These are phyloP conservation scores for Centropristis striata DNA, from an alignment of 2,113 vertebrate genomes.

Conservation along the genomic window DNA sequence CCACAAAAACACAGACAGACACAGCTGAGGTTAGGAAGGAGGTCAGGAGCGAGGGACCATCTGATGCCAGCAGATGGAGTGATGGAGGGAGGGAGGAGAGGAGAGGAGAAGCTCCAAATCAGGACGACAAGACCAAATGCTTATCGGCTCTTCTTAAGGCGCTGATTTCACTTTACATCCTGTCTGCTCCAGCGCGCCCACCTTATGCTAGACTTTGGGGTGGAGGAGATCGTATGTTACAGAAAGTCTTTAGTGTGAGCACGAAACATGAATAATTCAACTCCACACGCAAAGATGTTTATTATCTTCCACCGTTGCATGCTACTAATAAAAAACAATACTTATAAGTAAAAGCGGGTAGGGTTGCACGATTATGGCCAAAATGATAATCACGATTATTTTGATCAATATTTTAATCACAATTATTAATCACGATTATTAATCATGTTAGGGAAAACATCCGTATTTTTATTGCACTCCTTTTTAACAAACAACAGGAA, in stretches of 20 bases:
- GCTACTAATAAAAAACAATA: background rate
- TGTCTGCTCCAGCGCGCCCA: constrained; percentile 62
- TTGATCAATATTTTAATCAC: no score
- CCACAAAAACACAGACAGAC: constrained; percentile 25
- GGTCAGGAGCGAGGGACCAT: constrained; percentile 73
- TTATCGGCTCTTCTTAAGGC: constrained; percentile 67
- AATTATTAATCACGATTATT: no score
- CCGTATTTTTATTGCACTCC: no score
- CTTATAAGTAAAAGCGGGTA: no score
- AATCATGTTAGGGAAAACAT: no score
- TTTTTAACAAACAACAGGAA: no score
- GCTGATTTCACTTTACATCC: constrained; percentile 72
- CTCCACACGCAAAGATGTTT: background rate
- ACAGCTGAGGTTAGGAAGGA: constrained; percentile 69
- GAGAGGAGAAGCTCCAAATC: constrained; percentile 66
- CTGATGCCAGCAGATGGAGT: constrained; percentile 82
- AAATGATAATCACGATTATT: no score
- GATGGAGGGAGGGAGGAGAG: constrained; percentile 66
- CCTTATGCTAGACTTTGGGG: constrained; percentile 53
- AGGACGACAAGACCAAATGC: constrained; percentile 75
- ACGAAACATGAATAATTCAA: constrained; percentile 20
- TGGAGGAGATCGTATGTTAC: constrained; percentile 11
- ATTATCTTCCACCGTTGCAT: background rate
- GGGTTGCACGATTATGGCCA: no score
- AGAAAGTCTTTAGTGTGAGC: constrained; percentile 2